Evolutionary conservation across 2,888 invertebrate species (phyloP).

Genomic region (Drosophila pseudotakahashii): DNA sequence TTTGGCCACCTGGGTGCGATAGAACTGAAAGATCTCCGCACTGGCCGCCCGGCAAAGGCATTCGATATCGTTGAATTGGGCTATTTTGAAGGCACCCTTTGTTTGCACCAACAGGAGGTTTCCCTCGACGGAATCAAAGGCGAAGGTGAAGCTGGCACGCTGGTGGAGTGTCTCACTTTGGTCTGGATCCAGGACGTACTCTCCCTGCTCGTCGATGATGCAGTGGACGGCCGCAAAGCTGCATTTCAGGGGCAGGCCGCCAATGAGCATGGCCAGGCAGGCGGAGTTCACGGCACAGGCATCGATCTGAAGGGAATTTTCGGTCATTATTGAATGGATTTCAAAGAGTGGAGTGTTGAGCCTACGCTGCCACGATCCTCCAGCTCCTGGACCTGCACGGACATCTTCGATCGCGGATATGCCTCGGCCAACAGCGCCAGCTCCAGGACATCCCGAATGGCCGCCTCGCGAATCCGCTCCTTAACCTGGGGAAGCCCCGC

Average conservation of each 20-base stretch:
- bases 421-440: constrained; percentile 88
- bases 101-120: constrained; percentile 88
- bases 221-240: constrained; percentile 92
- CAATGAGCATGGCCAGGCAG: constrained; percentile 92
- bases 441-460: constrained; percentile 91
- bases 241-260: constrained; percentile 93
- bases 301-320: constrained; percentile 86
- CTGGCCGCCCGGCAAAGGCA: constrained; percentile 88
- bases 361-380: constrained; percentile 92
- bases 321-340: background rate
- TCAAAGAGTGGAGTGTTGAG: accelerated
- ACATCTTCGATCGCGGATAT: constrained; percentile 92
- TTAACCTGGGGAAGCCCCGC: constrained; percentile 89
- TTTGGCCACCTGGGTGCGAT: constrained; percentile 84
- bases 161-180: constrained; percentile 85
- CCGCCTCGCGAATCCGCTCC: constrained; percentile 90
- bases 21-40: constrained; percentile 89
- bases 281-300: constrained; percentile 93
- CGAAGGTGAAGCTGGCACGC: constrained; percentile 89
- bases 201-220: constrained; percentile 87
- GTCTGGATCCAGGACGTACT: constrained; percentile 88
- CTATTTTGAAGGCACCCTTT: constrained; percentile 88
- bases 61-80: constrained; percentile 88
- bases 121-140: constrained; percentile 88
- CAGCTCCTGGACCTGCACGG: constrained; percentile 93